phyloP scores from a whole-genome alignment of 2,888 invertebrate genomes.

The Eupithecia exiguata region DNA sequence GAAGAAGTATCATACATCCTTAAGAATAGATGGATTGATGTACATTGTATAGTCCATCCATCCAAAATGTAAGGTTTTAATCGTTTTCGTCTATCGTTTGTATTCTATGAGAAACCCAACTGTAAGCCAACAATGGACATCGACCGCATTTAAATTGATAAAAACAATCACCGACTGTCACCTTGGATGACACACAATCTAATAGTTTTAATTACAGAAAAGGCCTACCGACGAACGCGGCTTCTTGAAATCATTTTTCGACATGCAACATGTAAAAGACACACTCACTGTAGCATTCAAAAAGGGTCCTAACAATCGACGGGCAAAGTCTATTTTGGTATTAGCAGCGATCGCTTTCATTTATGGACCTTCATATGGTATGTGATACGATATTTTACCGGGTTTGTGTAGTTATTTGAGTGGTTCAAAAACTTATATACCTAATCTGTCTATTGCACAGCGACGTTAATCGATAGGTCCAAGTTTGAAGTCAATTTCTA shows the following conservation, averaged over 20 bases:
- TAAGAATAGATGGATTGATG: too few relatives aligned
- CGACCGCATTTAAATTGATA: too few relatives aligned
- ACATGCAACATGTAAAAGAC: constrained; percentile 78
- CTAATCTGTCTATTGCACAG: not conserved
- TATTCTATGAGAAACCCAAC: too few relatives aligned
- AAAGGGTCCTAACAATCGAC: constrained; percentile 69
- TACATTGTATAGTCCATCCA: too few relatives aligned
- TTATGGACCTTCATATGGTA: constrained; percentile 74
- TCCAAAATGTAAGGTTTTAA: too few relatives aligned
- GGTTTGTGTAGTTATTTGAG: not conserved
- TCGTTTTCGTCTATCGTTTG: too few relatives aligned
- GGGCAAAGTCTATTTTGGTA: constrained; percentile 71
- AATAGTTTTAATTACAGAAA: constrained; percentile 53
- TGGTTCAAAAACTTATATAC: not conserved
- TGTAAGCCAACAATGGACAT: too few relatives aligned
- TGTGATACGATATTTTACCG: constrained; percentile 43
- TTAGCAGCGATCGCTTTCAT: constrained; percentile 68
- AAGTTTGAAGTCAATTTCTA: not conserved
- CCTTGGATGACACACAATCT: not conserved
- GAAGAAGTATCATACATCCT: too few relatives aligned
- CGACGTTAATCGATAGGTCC: not conserved
- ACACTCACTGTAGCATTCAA: constrained; percentile 81
- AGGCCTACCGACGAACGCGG: constrained; percentile 52
- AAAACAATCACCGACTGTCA: too few relatives aligned
- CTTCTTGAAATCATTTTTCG: constrained; percentile 77